Evolutionary conservation across 2,113 vertebrate genomes (phyloP).

Genomic region (Zonotrichia leucophrys): DNA sequence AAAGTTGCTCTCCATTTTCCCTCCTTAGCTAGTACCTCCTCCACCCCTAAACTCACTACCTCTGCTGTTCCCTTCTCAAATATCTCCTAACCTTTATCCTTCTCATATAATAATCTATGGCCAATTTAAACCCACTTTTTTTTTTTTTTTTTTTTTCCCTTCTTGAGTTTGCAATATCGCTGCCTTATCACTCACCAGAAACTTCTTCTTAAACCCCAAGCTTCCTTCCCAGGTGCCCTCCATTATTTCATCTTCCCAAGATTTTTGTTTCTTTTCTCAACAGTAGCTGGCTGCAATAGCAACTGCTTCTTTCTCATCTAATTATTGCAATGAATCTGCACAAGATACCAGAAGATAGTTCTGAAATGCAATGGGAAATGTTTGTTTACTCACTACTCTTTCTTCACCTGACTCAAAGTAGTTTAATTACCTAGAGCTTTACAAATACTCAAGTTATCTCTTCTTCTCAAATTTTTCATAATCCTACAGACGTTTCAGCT

Average conservation of each 20-base stretch:
- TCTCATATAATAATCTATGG: background rate
- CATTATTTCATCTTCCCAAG: background rate
- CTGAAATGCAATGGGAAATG: background rate
- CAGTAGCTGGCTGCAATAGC: background rate
- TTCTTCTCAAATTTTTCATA: background rate
- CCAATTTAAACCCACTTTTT: accelerated
- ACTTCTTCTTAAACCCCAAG: background rate
- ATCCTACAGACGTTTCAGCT: background rate
- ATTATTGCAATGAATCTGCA: background rate
- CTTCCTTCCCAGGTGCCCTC: background rate
- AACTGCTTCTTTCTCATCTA: background rate
- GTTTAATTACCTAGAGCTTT: background rate
- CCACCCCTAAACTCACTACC: background rate
- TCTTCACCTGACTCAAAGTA: background rate
- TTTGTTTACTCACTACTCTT: background rate
- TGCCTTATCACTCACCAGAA: background rate
- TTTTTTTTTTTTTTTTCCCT: background rate
- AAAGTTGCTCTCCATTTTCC: background rate
- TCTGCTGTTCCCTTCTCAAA: background rate
- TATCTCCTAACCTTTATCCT: background rate
- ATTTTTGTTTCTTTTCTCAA: background rate
- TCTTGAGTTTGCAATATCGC: background rate
- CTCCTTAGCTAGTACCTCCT: background rate
- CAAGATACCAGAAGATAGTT: background rate
- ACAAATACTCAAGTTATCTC: background rate